Base-by-base conservation (phyloP, 2,888 invertebrate genomes). In the Lasioglossum morio region DNA sequence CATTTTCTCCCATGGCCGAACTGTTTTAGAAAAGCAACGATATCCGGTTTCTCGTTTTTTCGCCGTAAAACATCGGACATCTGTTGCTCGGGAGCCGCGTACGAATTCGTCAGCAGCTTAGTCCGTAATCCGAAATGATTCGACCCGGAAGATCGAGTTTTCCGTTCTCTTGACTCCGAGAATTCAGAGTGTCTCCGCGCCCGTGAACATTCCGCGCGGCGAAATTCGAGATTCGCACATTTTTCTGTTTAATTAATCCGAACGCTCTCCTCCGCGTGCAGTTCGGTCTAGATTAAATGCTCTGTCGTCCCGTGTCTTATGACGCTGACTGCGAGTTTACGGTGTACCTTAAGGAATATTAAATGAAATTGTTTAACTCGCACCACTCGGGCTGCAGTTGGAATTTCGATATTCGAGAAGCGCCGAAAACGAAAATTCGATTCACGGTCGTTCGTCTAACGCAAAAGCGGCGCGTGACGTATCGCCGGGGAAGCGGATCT, bases 401-500 rank as follows among this genome's bases (percentile, higher is more conserved):
- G 23, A 8, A 0, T 12, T 7, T 2, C 16, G 43, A 60, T 23
- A 14, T 8, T 12, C 16, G 23, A 27, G 75, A 27, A 60, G 27
- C 27, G 4, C 5, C 60, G 60, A 88, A 90, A 89, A 89, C 88
- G 88, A 89, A 87, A 90, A 91, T 93, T 93, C 92, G 94, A 94
- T 94, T 94, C 94, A 93, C 92, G 93, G 92, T 91, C 91, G 93
- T 93, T 93, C 93, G 90, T 92, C 93, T 94, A 93, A 94, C 94
- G 93, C 93, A 92, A 91, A 92, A 89, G 85, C 91, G 87, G 90
- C 92, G 87, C 89, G 90, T 91, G 92, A 94, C 92, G 91, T 92
- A 93, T 92, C 82, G 93, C 89, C 40, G 43, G 1, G 5, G 85
- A 69, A 70, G 34, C 72, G 81, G 81, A 90, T 89, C 91, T 91